These are phyloP conservation scores for Meghimatium bilineatum DNA, from an alignment of 2,888 invertebrate species.

Conservation along the genomic window DNA sequence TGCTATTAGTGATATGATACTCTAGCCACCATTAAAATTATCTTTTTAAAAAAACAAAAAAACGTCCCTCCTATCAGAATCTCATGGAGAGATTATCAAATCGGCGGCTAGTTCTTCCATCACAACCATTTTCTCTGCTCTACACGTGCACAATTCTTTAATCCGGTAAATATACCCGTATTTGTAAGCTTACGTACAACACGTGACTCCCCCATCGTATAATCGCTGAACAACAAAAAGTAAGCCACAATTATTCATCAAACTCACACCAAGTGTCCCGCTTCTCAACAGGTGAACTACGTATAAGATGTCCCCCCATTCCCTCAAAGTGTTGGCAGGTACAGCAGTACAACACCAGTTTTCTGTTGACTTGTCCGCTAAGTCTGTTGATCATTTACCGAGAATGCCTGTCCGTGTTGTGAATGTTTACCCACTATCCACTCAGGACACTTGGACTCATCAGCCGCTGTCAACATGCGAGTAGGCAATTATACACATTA, in stretches of 20 bases:
- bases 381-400: constrained; percentile 16
- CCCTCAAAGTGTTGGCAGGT: neutral
- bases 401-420: neutral
- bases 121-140: too few relatives aligned
- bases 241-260: neutral
- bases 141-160: too few relatives aligned
- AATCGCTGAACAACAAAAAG: too few relatives aligned
- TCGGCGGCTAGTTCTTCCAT: too few relatives aligned
- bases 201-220: too few relatives aligned
- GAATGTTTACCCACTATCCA: constrained; percentile 26
- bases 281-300: neutral
- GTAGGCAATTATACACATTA: neutral
- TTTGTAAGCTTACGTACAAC: too few relatives aligned
- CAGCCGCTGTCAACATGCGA: constrained; percentile 7
- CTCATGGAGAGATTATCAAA: too few relatives aligned
- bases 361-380: constrained; percentile 26
- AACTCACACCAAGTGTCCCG: neutral
- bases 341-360: neutral
- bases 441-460: constrained; percentile 14
- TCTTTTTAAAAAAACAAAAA: too few relatives aligned
- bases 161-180: too few relatives aligned
- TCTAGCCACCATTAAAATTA: too few relatives aligned
- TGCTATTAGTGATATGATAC: too few relatives aligned
- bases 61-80: too few relatives aligned
- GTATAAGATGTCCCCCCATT: neutral